A percentile compares a stretch with the other conserved stretches of the same genome.
Evolutionary conservation across 2,888 invertebrate species (phyloP).

Genomic region (Hololepta plana): DNA sequence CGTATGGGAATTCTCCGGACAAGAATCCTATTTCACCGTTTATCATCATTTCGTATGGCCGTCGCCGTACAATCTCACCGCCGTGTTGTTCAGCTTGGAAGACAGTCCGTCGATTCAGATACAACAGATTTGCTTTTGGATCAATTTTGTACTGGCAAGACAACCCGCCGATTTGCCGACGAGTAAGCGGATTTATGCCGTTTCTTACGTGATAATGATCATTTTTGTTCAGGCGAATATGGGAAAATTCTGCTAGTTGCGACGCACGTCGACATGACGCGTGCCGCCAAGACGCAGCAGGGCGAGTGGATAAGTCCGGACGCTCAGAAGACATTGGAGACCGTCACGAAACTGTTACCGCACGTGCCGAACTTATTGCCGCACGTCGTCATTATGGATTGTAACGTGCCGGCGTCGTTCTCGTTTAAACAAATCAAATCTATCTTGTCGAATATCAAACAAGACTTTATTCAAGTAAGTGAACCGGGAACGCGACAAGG

Average conservation of each 20-base stretch:
- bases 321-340: constrained; percentile 30
- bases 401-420: constrained; percentile 39
- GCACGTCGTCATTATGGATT: constrained; percentile 39
- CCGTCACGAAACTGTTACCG: constrained; percentile 29
- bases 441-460: constrained; percentile 32
- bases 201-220: not conserved
- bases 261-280: constrained; percentile 39
- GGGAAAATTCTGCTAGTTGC: constrained; percentile 44
- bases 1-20: constrained; percentile 61
- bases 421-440: constrained; percentile 40
- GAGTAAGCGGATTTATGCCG: constrained; percentile 23
- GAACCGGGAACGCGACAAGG: too few relatives aligned
- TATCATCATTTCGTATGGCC: constrained; percentile 55
- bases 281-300: constrained; percentile 31
- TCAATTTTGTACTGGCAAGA: constrained; percentile 51
- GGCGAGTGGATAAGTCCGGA: constrained; percentile 40
- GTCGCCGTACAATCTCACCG: constrained; percentile 25
- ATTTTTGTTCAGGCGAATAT: constrained; percentile 31
- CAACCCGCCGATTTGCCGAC: constrained; percentile 21
- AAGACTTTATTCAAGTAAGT: constrained; percentile 32
- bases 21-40: constrained; percentile 47
- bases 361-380: constrained; percentile 38
- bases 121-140: constrained; percentile 53
- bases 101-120: constrained; percentile 48
- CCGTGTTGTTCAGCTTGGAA: constrained; percentile 46